Conservation (phyloP, 2,888 invertebrate species). For the Agriotes lineatus region DNA sequence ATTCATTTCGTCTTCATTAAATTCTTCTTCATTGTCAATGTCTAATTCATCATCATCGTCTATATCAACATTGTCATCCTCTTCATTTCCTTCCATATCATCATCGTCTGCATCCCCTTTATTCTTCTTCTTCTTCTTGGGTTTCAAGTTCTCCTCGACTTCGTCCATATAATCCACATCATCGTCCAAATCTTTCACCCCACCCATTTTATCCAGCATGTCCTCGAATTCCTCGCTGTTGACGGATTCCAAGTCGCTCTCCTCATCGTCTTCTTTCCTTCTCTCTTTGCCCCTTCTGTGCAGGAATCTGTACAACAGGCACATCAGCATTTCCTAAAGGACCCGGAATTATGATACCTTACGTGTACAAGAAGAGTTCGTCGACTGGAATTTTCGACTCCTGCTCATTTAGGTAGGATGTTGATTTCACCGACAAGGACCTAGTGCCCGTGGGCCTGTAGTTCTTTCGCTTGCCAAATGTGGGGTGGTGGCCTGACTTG, state of each 20-base stretch:
- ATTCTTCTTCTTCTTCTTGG: constrained; percentile 40
- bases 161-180: constrained; percentile 79
- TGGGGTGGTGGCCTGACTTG: constrained; percentile 72
- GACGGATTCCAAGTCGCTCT: constrained; percentile 78
- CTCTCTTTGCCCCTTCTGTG: constrained; percentile 64
- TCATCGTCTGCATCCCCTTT: constrained; percentile 46
- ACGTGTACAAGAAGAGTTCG: constrained; percentile 83
- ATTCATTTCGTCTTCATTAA: constrained; percentile 55
- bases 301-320: constrained; percentile 69
- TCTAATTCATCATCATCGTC: too few relatives aligned
- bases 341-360: too few relatives aligned
- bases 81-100: constrained; percentile 54
- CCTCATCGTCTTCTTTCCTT: constrained; percentile 66
- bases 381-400: constrained; percentile 88
- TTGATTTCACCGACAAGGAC: constrained; percentile 79
- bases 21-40: too few relatives aligned
- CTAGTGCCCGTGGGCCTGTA: constrained; percentile 80
- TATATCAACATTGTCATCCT: constrained; percentile 48
- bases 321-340: too few relatives aligned
- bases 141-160: constrained; percentile 67
- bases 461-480: constrained; percentile 75
- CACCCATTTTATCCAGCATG: constrained; percentile 72
- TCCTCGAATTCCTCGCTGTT: constrained; percentile 83
- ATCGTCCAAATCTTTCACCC: constrained; percentile 66
- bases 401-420: constrained; percentile 76